phyloP scores from a whole-genome alignment of 2,113 vertebrate genomes.

The Alosa alosa region DNA sequence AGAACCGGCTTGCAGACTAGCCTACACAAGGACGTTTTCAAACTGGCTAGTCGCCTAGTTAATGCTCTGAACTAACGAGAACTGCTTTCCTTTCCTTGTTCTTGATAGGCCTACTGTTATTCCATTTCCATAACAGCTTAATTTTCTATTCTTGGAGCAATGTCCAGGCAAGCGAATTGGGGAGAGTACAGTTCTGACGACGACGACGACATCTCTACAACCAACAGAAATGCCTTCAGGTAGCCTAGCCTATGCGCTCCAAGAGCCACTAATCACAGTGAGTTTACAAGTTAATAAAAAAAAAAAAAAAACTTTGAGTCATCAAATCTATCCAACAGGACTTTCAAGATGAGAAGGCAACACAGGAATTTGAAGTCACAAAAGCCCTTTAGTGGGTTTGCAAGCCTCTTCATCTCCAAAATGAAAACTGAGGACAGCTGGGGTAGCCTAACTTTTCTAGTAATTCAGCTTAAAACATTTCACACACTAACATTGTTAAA shows the following conservation, averaged over 20 bases:
- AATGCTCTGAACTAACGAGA: no score
- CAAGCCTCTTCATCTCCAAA: background rate
- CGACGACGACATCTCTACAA: background rate
- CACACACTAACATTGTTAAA: background rate
- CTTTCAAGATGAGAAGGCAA: background rate
- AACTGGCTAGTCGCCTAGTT: no score
- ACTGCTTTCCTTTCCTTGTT: no score
- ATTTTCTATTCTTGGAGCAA: background rate
- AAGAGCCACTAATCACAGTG: background rate
- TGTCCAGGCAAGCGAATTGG: background rate
- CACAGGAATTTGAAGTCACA: background rate
- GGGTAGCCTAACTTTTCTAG: background rate
- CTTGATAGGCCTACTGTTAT: no score
- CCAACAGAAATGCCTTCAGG: background rate
- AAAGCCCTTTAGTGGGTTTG: background rate
- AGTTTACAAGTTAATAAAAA: background rate
- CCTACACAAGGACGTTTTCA: no score
- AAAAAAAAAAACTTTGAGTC: background rate
- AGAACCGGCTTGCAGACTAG: no score
- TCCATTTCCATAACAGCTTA: background rate
- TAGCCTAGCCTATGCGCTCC: background rate
- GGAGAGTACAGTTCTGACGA: constrained; percentile 10
- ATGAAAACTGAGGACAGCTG: background rate
- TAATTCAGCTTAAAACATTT: background rate
- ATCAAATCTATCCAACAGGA: background rate